phyloP scores from a whole-genome alignment of 1,140 invertebrate genomes.

The Nixonia krombeini region DNA sequence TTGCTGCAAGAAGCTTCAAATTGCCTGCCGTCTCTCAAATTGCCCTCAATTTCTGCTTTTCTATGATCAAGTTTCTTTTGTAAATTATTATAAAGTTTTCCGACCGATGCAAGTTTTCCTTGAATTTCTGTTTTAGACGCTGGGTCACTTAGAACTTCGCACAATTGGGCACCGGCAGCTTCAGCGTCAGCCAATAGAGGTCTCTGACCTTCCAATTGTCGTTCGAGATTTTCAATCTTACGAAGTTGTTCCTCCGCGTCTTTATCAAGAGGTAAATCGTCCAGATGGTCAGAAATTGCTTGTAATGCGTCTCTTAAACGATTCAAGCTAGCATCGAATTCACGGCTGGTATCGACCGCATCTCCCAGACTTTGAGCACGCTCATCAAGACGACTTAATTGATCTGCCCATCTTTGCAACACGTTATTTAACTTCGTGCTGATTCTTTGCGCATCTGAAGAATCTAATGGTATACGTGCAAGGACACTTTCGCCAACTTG shows the following conservation, averaged over 20 bases:
- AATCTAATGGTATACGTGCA: constrained; percentile 78
- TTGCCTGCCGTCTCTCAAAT: constrained; percentile 85
- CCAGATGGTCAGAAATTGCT: constrained; percentile 87
- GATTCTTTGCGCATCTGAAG: constrained; percentile 82
- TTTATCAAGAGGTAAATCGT: constrained; percentile 84
- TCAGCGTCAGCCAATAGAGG: constrained; percentile 90
- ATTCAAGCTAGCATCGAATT: constrained; percentile 89
- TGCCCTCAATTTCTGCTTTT: constrained; percentile 91
- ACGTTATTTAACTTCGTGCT: constrained; percentile 77
- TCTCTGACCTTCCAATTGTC: constrained; percentile 89
- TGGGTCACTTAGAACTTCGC: constrained; percentile 91
- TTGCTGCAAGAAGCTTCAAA: constrained; percentile 89
- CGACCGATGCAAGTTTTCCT: constrained; percentile 85
- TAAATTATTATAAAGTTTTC: constrained; percentile 86
- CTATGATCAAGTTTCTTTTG: constrained; percentile 91
- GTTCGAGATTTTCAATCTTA: constrained; percentile 88
- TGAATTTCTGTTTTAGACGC: constrained; percentile 92
- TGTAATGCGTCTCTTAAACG: constrained; percentile 86
- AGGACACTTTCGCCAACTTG: constrained; percentile 85
- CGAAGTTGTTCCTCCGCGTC: constrained; percentile 90
- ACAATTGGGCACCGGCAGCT: constrained; percentile 87
- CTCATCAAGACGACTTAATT: constrained; percentile 84
- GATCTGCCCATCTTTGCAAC: constrained; percentile 83
- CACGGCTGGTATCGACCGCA: constrained; percentile 88
- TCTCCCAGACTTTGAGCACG: constrained; percentile 87